phyloP scores from a whole-genome alignment of 1,140 invertebrate genomes.

The Trypoxylus dichotomus region DNA sequence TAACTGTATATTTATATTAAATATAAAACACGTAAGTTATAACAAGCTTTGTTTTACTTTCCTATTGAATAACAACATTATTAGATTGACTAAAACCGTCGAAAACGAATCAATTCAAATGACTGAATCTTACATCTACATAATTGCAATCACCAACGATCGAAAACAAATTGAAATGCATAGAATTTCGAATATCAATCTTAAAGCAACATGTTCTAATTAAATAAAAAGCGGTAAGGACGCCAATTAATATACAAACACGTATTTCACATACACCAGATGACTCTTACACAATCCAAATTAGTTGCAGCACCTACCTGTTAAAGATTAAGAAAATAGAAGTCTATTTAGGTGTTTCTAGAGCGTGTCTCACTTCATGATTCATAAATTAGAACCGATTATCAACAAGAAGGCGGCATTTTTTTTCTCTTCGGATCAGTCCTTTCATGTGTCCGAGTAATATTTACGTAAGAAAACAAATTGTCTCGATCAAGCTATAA shows the following conservation, averaged over 20 bases:
- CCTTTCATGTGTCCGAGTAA: neutral
- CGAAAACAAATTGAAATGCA: too few species aligned
- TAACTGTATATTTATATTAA: conserved; percentile 25
- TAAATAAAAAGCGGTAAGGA: neutral
- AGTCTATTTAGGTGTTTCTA: neutral
- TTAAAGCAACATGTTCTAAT: too few species aligned
- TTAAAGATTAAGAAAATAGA: neutral
- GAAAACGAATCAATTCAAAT: too few species aligned
- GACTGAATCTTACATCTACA: too few species aligned
- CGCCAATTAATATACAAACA: neutral
- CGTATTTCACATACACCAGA: neutral
- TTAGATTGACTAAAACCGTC: too few species aligned
- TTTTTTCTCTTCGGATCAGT: neutral
- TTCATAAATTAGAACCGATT: neutral
- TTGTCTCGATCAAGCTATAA: neutral
- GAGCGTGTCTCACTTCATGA: neutral
- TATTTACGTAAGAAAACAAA: neutral
- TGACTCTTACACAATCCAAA: neutral
- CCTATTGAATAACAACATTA: too few species aligned
- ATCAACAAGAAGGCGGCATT: neutral
- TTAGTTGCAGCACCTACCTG: neutral
- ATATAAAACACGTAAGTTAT: conserved; percentile 22
- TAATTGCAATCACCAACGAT: too few species aligned
- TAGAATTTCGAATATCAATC: too few species aligned
- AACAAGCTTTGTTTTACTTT: neutral